phyloP scores from a whole-genome alignment of 2,888 invertebrate species.

The Mechanitis messenoides region DNA sequence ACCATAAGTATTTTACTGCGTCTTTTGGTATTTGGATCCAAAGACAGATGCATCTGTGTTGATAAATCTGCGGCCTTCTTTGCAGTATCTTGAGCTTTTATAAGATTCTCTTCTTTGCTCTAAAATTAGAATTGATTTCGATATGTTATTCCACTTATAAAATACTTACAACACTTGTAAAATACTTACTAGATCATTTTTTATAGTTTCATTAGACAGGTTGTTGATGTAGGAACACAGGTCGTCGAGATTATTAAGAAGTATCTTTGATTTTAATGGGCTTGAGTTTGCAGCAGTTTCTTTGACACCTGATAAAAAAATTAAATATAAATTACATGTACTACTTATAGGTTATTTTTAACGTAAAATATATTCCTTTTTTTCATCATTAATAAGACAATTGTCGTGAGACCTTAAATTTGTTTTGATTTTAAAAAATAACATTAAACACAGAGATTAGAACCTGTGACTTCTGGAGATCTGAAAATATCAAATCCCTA shows the following conservation, averaged over 20 bases:
- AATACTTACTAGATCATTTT: constrained; percentile 41
- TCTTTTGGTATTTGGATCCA: constrained; percentile 46
- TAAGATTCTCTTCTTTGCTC: constrained; percentile 31
- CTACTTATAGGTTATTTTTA: no score
- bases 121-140: constrained; percentile 10
- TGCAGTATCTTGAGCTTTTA: constrained; percentile 46
- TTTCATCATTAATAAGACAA: no score
- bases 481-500: no score
- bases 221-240: constrained; percentile 43
- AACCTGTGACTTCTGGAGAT: no score
- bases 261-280: constrained; percentile 46
- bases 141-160: background rate
- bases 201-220: constrained; percentile 33
- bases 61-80: constrained; percentile 55
- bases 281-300: constrained; percentile 46
- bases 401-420: no score
- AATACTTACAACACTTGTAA: background rate
- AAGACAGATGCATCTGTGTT: constrained; percentile 53
- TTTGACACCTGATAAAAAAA: constrained; percentile 42
- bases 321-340: no score
- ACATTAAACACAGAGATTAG: no score
- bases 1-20: constrained; percentile 48
- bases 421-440: no score
- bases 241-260: constrained; percentile 51
- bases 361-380: no score